phyloP scores from a whole-genome alignment of 2,113 vertebrate species.

The Oceanodroma tethys region DNA sequence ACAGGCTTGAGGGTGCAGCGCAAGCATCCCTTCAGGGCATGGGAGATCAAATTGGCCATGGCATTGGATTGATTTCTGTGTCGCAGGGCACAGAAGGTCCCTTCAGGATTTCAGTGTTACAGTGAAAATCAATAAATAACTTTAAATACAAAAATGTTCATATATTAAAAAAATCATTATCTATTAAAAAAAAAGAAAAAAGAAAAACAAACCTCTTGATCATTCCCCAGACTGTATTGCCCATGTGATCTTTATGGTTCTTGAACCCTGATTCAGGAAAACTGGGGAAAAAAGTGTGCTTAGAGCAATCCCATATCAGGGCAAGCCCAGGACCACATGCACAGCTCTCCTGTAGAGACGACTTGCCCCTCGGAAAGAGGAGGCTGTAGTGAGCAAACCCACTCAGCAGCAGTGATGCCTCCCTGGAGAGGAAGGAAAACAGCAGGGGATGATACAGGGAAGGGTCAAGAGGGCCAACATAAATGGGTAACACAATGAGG shows the following conservation, averaged over 20 bases:
- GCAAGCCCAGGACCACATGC: background rate
- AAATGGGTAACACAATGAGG: background rate
- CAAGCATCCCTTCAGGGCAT: background rate
- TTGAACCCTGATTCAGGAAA: slow-evolving; percentile 25
- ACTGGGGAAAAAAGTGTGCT: background rate
- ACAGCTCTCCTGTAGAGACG: background rate
- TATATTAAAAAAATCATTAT: slow-evolving; percentile 3
- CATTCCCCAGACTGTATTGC: background rate
- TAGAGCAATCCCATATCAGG: background rate
- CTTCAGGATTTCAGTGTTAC: background rate
- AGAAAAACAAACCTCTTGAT: background rate
- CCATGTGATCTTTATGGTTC: background rate
- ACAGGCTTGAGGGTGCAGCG: background rate
- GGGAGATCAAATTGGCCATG: background rate
- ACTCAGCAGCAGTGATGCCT: background rate
- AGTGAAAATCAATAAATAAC: slow-evolving; percentile 63
- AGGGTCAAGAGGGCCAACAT: background rate
- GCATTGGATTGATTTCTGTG: background rate
- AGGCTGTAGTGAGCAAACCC: background rate
- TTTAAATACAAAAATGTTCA: slow-evolving; percentile 28
- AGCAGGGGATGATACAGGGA: background rate
- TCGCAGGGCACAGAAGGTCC: background rate
- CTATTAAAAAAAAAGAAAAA: background rate
- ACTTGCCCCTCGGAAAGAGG: background rate
- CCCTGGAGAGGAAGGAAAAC: background rate